phyloP scores from a whole-genome alignment of 1,140 invertebrate genomes.

The Asobara japonica region DNA sequence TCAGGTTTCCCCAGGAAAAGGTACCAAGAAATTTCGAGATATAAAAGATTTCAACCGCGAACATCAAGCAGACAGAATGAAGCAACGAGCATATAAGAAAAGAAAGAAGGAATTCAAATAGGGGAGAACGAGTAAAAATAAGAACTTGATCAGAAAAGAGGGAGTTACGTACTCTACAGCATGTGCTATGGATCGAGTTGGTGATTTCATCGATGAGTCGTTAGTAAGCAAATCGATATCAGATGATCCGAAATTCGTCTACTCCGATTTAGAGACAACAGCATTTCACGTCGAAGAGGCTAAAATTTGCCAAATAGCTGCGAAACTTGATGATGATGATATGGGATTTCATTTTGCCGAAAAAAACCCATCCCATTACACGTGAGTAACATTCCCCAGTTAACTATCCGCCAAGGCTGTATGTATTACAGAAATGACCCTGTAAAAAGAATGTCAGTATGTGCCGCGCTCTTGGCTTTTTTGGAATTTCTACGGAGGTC shows the following conservation, averaged over 20 bases:
- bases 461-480: neutral
- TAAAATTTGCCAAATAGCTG: constrained; percentile 24
- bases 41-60: constrained; percentile 5
- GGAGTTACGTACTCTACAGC: constrained; percentile 33
- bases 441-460: neutral
- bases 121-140: constrained; percentile 16
- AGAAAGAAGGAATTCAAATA: constrained; percentile 19
- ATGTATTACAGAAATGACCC: neutral
- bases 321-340: constrained; percentile 10
- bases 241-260: constrained; percentile 2
- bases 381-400: neutral
- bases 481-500: constrained; percentile 4
- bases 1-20: no score
- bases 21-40: no score
- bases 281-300: neutral
- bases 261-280: constrained; percentile 36
- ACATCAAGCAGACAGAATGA: no score
- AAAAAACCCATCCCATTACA: neutral
- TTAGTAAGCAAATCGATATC: neutral
- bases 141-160: constrained; percentile 8
- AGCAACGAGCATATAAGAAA: neutral
- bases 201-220: constrained; percentile 28
- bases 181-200: constrained; percentile 20
- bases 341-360: constrained; percentile 18
- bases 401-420: neutral